Conservation (phyloP, 2,113 vertebrate species). For the Pterocles gutturalis region DNA sequence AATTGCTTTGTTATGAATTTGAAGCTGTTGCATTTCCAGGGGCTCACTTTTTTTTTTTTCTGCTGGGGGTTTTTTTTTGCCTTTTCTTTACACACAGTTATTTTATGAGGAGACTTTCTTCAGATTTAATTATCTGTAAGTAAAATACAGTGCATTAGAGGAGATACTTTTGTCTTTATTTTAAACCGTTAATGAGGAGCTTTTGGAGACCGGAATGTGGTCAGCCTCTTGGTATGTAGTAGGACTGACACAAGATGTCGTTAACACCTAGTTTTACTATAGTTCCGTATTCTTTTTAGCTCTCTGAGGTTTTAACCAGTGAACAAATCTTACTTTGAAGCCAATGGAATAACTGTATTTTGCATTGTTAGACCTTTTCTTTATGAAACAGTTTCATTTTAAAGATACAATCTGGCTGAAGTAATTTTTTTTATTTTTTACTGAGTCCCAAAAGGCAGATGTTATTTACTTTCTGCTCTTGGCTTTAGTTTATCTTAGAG, state of each 20-base stretch:
- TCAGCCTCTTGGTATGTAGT: neutral
- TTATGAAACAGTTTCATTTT: neutral
- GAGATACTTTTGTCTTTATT: neutral
- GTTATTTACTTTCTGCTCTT: conserved; percentile 5
- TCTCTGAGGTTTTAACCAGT: neutral
- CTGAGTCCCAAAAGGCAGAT: neutral
- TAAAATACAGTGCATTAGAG: neutral
- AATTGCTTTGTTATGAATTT: neutral
- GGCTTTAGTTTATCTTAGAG: conserved; percentile 26
- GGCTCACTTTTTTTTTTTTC: neutral
- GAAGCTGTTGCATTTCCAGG: neutral
- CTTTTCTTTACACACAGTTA: neutral
- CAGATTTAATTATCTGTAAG: neutral
- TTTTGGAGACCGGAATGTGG: neutral
- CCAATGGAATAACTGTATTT: neutral
- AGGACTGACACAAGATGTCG: neutral
- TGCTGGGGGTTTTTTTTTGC: neutral
- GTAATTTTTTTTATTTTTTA: neutral
- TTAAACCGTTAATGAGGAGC: neutral
- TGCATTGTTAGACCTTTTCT: neutral
- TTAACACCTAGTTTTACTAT: neutral
- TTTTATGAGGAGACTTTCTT: neutral
- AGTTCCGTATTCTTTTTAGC: neutral
- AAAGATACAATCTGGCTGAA: neutral
- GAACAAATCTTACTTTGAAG: neutral